Evolutionary conservation across 2,113 vertebrate genomes (phyloP), one percentile per base, ranked within the genome.

Genomic region (Xyliphius kryptos): DNA sequence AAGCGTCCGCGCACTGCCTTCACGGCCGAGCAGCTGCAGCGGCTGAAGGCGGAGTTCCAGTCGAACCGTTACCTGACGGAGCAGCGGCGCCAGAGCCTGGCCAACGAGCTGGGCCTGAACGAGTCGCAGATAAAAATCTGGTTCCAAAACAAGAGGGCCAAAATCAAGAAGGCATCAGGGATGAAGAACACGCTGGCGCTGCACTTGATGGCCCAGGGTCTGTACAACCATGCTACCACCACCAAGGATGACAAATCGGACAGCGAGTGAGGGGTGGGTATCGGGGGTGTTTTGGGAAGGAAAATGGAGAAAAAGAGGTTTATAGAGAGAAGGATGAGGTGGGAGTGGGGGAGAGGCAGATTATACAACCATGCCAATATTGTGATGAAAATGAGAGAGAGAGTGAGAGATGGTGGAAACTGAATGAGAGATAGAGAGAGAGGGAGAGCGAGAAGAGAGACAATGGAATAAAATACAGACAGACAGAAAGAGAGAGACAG

Each of bases 341-440:
- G n/a, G n/a, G n/a, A n/a, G n/a, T n/a, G n/a, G n/a, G n/a, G n/a
- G n/a, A n/a, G n/a, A n/a, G n/a, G n/a, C n/a, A n/a, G n/a, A n/a
- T n/a, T n/a, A n/a, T 95, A 95, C 85, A 95, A 95, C 87, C 92
- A 95, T 81, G 87, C 91, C 26, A 95, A 94, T 76, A n/a, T n/a
- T n/a, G n/a, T n/a, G 93, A 94, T 65, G 89, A 93, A 97, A 96
- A 90, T 95, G 93, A 78, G 95, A 97, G 87, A 96, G 95, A 85
- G 93, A 97, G 77, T 94, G 91, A 81, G 72, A 69, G 66, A 77
- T 79, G 57, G 74, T n/a, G n/a, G n/a, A n/a, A n/a, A n/a, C n/a
- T n/a, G n/a, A n/a, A n/a, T n/a, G n/a, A n/a, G n/a, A n/a, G 26
- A 32, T 3, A 32, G 26, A 6, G 26, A 32, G 26, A 6, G 26